Conservation (phyloP, 1,140 invertebrate genomes). For the Halesus radiatus region DNA sequence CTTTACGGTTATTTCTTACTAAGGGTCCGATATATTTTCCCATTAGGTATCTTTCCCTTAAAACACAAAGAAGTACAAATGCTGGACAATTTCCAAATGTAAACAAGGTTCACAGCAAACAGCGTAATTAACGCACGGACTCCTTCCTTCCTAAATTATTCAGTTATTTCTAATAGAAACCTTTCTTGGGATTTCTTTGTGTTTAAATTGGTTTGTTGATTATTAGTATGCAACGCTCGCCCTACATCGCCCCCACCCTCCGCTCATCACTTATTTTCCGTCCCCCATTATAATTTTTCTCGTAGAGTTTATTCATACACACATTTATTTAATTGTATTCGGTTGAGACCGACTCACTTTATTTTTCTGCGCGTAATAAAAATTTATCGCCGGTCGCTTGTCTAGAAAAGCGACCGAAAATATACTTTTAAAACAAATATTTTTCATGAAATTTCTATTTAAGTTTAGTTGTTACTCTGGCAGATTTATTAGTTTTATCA, state of each 20-base stretch:
- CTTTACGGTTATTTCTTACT: constrained; percentile 32
- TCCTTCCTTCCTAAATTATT: neutral
- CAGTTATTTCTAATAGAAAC: neutral
- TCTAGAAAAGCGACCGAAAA: too few species aligned
- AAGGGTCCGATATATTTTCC: constrained; percentile 43
- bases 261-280: too few species aligned
- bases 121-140: neutral
- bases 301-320: too few species aligned
- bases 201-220: neutral
- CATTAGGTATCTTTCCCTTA: constrained; percentile 34
- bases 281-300: neutral
- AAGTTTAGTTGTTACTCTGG: too few species aligned
- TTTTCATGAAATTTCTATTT: too few species aligned
- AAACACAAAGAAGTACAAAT: constrained; percentile 35
- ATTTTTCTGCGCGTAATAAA: too few species aligned
- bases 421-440: too few species aligned
- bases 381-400: too few species aligned
- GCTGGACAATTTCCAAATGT: constrained; percentile 1
- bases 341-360: too few species aligned
- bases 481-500: too few species aligned
- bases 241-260: too few species aligned
- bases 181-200: neutral
- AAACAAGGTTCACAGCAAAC: neutral
- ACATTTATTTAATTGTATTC: too few species aligned
- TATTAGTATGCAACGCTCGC: neutral